Base-by-base conservation (phyloP, 2,888 invertebrate species). In the Leptinotarsa juncta region DNA sequence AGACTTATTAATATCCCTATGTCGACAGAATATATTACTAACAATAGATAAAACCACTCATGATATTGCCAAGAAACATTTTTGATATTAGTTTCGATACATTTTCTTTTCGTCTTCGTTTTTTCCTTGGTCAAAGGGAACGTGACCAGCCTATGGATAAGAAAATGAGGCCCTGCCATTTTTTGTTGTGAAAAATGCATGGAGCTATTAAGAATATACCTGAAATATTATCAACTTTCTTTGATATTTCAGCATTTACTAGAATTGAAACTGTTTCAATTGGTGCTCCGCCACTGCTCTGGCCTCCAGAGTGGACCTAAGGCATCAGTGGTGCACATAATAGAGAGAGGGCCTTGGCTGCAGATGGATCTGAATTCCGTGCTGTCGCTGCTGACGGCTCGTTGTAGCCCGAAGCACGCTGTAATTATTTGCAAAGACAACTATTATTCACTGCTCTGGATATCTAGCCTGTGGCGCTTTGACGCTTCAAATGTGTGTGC, bases 361-460 rank as follows among this genome's bases (percentile, higher is more conserved):
- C 71, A 71, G 72, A 71, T 75, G 14, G 62, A 62, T 42, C 67
- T 68, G 73, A 73, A 76, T 76, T 76, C 70, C 67, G 68, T 60
- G 68, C 76, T 74, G 77, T 78, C 77, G 74, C 55, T 51, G 78
- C 77, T 82, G 82, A 82, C 81, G 79, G 81, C 73, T 78, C 72
- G 78, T 77, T 77, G 73, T 74, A 75, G 74, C 82, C 80, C 74
- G 69, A 70, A 82, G 83, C 80, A 74, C 77, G 78, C 81, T 82
- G 82, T 84, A 84, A 84, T 84, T 84, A 83, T 83, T 83, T 82
- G 80, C 82, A 82, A 83, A 84, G 83, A 84, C 82, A 83, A 83
- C 84, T 83, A 83, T 84, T 83, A 84, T 83, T 83, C 82, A 82
- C 62, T 62, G n/a, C 60, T 60, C 60, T 15, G 60, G 23, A 60